These are phyloP conservation scores for Monopis laevigella DNA, from an alignment of 2,888 invertebrate genomes.

Conservation along the genomic window DNA sequence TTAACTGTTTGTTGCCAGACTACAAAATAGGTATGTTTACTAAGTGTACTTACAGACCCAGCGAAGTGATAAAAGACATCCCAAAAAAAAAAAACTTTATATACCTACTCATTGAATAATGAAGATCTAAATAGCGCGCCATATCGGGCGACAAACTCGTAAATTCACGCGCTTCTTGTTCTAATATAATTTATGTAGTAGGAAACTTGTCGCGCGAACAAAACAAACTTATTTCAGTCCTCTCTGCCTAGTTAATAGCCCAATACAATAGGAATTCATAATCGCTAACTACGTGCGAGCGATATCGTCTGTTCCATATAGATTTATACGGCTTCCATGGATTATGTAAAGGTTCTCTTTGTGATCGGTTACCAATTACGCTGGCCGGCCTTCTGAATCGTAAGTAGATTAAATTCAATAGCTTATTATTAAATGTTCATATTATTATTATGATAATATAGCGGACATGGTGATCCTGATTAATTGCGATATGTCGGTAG, in stretches of 20 bases:
- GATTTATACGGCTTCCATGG: not conserved
- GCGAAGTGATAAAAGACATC: no score
- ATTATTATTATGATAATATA: no score
- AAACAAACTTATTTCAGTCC: slow-evolving; percentile 35
- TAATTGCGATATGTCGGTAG: no score
- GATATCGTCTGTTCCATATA: not conserved
- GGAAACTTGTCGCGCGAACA: slow-evolving; percentile 25
- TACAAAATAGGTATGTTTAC: no score
- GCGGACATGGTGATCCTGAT: no score
- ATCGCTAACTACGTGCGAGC: slow-evolving; percentile 19
- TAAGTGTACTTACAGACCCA: no score
- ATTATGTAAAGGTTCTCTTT: not conserved
- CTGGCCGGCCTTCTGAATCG: no score
- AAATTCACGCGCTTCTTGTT: slow-evolving; percentile 33
- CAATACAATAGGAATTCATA: slow-evolving; percentile 30
- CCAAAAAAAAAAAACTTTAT: no score
- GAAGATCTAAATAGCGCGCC: slow-evolving; percentile 28
- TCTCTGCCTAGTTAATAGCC: slow-evolving; percentile 36
- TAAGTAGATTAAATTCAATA: no score
- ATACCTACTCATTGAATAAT: slow-evolving; percentile 31
- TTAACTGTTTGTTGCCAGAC: no score
- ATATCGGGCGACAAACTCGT: slow-evolving; percentile 25
- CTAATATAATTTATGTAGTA: slow-evolving; percentile 38
- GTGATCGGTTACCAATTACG: not conserved
- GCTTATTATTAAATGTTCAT: no score